Evolutionary conservation across 2,113 vertebrate genomes (phyloP).

Genomic region (Nothobranchius furzeri): DNA sequence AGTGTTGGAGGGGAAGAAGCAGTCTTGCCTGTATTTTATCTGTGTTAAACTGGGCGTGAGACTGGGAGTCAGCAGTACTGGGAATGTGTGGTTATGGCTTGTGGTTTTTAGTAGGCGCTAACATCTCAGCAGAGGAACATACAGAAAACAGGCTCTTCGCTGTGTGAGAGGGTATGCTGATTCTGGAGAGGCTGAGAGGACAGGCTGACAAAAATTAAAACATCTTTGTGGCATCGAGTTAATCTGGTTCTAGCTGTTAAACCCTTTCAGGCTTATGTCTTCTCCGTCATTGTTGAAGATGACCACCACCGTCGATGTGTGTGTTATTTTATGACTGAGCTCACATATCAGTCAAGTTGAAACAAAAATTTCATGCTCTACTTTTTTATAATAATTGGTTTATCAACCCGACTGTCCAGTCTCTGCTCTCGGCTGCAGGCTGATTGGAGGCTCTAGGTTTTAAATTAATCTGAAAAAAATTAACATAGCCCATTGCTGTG

Average conservation of each 20-base stretch:
- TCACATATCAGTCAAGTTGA: background rate
- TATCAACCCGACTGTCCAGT: background rate
- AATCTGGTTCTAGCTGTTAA: slow-evolving; percentile 19
- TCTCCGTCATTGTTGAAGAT: background rate
- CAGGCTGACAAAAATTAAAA: slow-evolving; percentile 8
- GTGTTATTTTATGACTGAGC: no score
- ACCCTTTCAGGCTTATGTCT: background rate
- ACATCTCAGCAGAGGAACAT: slow-evolving; percentile 34
- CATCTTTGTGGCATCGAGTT: slow-evolving; percentile 13
- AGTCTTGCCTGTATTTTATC: slow-evolving; percentile 24
- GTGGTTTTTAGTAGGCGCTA: slow-evolving; percentile 57
- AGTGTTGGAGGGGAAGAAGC: background rate
- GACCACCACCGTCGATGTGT: background rate
- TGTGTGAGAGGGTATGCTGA: slow-evolving; percentile 24
- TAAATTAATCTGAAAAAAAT: background rate
- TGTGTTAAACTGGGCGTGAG: slow-evolving; percentile 69
- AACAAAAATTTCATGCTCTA: background rate
- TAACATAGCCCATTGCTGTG: background rate
- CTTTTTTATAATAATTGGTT: background rate
- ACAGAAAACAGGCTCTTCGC: slow-evolving; percentile 46
- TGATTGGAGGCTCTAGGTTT: background rate
- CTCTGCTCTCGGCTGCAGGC: background rate
- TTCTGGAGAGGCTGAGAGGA: slow-evolving; percentile 14
- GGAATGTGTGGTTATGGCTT: slow-evolving; percentile 58
- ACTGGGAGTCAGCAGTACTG: slow-evolving; percentile 49